Evolutionary conservation across 1,140 invertebrate genomes (phyloP).

Genomic region (Drosophila chauvacae): DNA sequence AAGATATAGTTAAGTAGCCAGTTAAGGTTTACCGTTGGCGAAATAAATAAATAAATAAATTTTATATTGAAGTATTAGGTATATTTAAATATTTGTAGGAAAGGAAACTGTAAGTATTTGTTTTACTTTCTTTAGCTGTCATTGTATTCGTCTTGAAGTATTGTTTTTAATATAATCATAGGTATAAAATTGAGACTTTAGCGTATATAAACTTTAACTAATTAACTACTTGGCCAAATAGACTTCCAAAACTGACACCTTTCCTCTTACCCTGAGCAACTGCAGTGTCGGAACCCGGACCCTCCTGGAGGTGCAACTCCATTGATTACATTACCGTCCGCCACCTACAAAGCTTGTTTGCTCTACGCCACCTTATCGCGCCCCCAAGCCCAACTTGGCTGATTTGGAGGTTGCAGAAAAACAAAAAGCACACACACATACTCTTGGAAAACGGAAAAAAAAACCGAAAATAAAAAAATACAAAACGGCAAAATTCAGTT

Average conservation of each 20-base stretch:
- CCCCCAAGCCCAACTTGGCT: conserved; percentile 27
- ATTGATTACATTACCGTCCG: conserved; percentile 38
- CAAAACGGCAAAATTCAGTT: conserved; percentile 58
- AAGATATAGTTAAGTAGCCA: too few relatives aligned
- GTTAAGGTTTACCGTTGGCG: too few relatives aligned
- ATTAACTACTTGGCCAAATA: background rate
- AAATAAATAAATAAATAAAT: too few relatives aligned
- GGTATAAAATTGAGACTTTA: too few relatives aligned
- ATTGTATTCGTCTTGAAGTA: too few relatives aligned
- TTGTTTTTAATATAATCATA: too few relatives aligned
- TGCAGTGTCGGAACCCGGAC: background rate
- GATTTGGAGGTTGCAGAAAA: conserved; percentile 58
- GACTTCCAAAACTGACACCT: background rate
- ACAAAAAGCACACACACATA: conserved; percentile 15
- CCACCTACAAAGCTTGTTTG: conserved; percentile 49
- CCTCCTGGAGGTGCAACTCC: conserved; percentile 27
- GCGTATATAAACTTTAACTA: background rate
- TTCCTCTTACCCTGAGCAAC: background rate
- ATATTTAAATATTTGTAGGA: too few relatives aligned
- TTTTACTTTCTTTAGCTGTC: too few relatives aligned
- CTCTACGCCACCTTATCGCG: conserved; percentile 45
- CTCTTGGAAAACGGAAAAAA: conserved; percentile 13
- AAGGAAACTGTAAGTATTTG: too few relatives aligned
- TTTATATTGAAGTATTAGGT: background rate
- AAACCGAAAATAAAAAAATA: too few relatives aligned